Percentiles rank a stretch among this genome's conserved stretches.
These are phyloP conservation scores for Diadophis punctatus DNA, from an alignment of 2,113 vertebrate genomes.

Conservation along the genomic window DNA sequence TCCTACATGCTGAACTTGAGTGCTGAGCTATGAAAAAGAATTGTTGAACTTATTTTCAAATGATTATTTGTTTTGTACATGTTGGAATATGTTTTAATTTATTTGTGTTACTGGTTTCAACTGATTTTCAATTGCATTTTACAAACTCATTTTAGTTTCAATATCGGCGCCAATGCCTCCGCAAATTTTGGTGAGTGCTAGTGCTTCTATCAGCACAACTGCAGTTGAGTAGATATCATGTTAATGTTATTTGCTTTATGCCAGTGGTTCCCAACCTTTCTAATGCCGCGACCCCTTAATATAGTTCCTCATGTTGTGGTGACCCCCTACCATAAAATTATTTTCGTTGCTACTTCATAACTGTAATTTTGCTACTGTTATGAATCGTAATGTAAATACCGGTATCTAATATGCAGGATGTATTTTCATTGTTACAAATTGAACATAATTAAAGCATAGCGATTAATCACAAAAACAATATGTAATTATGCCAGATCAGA, in stretches of 20 bases:
- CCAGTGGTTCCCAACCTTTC: too few relatives aligned
- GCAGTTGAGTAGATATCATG: conserved; percentile 2
- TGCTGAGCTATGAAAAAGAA: conserved; percentile 39
- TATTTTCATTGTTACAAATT: too few relatives aligned
- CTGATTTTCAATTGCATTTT: conserved; percentile 21
- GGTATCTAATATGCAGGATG: too few relatives aligned
- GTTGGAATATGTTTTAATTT: conserved; percentile 60
- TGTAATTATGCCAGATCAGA: too few relatives aligned
- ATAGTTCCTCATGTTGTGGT: too few relatives aligned
- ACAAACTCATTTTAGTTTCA: conserved; percentile 33
- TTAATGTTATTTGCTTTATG: conserved; percentile 21
- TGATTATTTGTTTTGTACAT: conserved; percentile 64
- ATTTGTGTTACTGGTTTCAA: conserved; percentile 50
- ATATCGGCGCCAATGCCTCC: conserved; percentile 16
- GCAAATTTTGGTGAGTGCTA: conserved; percentile 17
- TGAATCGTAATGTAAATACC: too few relatives aligned
- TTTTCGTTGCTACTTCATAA: too few relatives aligned
- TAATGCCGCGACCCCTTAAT: too few relatives aligned
- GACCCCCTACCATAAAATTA: too few relatives aligned
- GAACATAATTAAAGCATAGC: too few relatives aligned
- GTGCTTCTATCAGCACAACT: conserved; percentile 1
- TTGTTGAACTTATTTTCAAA: conserved; percentile 41
- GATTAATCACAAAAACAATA: too few relatives aligned
- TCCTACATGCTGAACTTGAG: conserved; percentile 37
- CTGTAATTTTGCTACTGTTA: too few relatives aligned